phyloP scores from a whole-genome alignment of 2,888 invertebrate genomes.

The Adelognathus sp. region DNA sequence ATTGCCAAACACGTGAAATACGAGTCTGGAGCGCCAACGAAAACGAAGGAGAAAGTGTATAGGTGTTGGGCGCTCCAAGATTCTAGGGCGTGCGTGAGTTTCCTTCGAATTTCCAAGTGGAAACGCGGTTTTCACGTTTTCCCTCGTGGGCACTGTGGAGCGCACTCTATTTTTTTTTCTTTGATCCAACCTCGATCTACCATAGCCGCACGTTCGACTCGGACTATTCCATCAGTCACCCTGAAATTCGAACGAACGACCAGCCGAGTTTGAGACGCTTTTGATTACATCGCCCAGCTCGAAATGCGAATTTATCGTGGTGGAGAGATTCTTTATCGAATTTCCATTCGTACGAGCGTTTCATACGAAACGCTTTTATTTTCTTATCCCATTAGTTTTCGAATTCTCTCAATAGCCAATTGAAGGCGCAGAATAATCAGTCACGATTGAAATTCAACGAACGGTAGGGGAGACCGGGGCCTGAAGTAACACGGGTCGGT shows the following conservation, averaged over 20 bases:
- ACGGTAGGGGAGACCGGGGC: too few species aligned
- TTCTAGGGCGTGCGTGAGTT: slow-evolving; percentile 9
- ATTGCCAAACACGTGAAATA: slow-evolving; percentile 44
- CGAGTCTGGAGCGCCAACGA: slow-evolving; percentile 36
- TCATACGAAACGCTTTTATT: not conserved
- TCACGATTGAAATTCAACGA: not conserved
- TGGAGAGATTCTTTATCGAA: not conserved
- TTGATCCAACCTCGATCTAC: not conserved
- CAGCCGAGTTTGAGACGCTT: not conserved
- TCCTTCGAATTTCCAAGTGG: slow-evolving; percentile 34
- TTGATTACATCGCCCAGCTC: not conserved
- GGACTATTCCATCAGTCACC: not conserved
- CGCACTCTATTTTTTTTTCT: not conserved
- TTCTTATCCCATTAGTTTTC: not conserved
- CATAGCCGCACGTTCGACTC: not conserved
- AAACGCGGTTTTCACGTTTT: slow-evolving; percentile 29
- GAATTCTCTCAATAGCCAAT: not conserved
- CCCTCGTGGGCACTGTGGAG: slow-evolving; percentile 1
- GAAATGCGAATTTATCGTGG: not conserved
- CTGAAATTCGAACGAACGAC: not conserved
- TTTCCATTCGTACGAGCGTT: not conserved
- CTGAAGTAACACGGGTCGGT: too few species aligned
- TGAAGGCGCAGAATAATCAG: not conserved
- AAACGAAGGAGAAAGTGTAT: slow-evolving; percentile 18
- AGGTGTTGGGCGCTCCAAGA: not conserved